Conservation (phyloP, 2,888 invertebrate genomes). For the Rhorus exstirpatorius region DNA sequence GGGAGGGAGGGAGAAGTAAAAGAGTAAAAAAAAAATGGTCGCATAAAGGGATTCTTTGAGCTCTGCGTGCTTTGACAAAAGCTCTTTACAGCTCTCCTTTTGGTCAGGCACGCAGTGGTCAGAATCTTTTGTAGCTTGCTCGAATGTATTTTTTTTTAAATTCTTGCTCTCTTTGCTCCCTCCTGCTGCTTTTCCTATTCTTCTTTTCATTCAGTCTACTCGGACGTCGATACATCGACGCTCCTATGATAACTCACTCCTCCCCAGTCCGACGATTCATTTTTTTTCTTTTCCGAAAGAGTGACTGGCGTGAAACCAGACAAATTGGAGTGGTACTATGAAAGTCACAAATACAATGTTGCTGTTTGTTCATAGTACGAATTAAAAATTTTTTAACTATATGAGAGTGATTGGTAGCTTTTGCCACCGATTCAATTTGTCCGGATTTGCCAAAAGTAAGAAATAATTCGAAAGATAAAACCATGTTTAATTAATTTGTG, state of each 20-base stretch:
- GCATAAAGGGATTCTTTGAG: constrained; percentile 47
- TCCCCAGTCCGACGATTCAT: not conserved
- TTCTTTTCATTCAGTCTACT: constrained; percentile 40
- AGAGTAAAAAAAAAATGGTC: constrained; percentile 30
- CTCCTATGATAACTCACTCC: constrained; percentile 65
- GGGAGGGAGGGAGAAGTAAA: constrained; percentile 3
- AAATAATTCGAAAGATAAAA: too few relatives aligned
- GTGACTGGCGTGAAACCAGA: too few relatives aligned
- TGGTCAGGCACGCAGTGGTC: constrained; percentile 58
- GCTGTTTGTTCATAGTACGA: too few relatives aligned
- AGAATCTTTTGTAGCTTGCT: constrained; percentile 58
- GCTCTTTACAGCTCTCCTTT: constrained; percentile 53
- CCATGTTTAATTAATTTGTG: too few relatives aligned
- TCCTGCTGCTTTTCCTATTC: constrained; percentile 9
- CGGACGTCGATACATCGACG: constrained; percentile 65
- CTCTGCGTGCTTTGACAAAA: constrained; percentile 55
- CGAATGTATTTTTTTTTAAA: constrained; percentile 28
- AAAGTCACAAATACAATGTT: too few relatives aligned
- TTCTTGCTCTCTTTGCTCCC: constrained; percentile 10
- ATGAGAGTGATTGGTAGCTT: too few relatives aligned
- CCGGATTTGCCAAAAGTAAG: too few relatives aligned
- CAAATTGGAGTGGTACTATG: too few relatives aligned
- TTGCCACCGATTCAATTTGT: too few relatives aligned
- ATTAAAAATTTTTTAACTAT: too few relatives aligned
- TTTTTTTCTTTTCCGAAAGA: too few relatives aligned